Evolutionary conservation across 2,888 invertebrate genomes (phyloP).

Genomic region (Dasypolia templi): DNA sequence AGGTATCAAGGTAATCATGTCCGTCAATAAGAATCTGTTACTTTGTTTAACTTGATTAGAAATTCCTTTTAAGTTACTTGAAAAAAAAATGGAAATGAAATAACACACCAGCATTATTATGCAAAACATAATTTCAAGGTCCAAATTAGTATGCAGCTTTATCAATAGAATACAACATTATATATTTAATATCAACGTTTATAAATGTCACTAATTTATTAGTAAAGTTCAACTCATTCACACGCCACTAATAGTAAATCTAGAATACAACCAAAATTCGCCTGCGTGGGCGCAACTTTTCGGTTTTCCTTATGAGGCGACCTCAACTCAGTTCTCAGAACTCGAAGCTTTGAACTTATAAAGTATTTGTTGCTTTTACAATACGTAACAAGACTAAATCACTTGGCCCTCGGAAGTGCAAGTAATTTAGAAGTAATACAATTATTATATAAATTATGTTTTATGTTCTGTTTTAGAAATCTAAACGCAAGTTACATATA

Average conservation of each 20-base stretch:
- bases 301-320: constrained; percentile 76
- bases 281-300: constrained; percentile 72
- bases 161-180: constrained; percentile 17
- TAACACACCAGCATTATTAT: background rate
- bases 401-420: constrained; percentile 53
- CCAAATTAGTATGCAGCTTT: constrained; percentile 12
- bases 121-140: constrained; percentile 5
- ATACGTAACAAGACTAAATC: constrained; percentile 63
- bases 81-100: background rate
- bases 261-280: constrained; percentile 65
- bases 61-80: background rate
- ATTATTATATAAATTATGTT: constrained; percentile 52
- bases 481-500: constrained; percentile 31
- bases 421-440: constrained; percentile 59
- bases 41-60: background rate
- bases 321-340: constrained; percentile 73
- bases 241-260: constrained; percentile 67
- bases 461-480: constrained; percentile 61
- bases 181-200: constrained; percentile 18
- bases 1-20: background rate
- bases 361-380: constrained; percentile 47
- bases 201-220: constrained; percentile 45
- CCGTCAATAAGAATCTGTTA: background rate
- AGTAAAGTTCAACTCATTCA: constrained; percentile 69
- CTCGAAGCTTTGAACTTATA: constrained; percentile 59